A percentile compares a stretch with the other conserved stretches of the same genome.
phyloP scores from a whole-genome alignment of 1,140 invertebrate genomes.

The Zaprionus camerounensis region DNA sequence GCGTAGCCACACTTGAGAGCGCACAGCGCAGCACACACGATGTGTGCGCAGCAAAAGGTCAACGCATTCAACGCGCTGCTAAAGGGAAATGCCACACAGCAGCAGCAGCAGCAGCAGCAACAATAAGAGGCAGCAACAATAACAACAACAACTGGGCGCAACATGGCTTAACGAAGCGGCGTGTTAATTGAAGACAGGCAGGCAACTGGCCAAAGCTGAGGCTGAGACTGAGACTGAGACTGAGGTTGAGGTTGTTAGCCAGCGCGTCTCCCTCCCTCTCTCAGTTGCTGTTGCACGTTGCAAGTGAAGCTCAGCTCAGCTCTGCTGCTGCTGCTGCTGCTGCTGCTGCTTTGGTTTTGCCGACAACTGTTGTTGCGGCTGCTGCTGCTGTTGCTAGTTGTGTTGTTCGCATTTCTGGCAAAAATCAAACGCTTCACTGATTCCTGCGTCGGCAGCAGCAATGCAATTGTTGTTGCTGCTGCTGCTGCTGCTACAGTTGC shows the following conservation, averaged over 20 bases:
- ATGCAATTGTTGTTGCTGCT: slow-evolving; percentile 31
- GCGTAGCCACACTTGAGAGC: slow-evolving; percentile 74
- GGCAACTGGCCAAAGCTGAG: slow-evolving; percentile 44
- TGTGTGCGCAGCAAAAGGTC: slow-evolving; percentile 58
- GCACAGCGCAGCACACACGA: slow-evolving; percentile 30
- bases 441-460: slow-evolving; percentile 60
- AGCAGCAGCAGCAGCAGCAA: slow-evolving; percentile 49
- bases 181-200: slow-evolving; percentile 80
- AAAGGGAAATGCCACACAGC: slow-evolving; percentile 79
- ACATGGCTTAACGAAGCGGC: slow-evolving; percentile 65
- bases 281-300: slow-evolving; percentile 21
- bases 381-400: slow-evolving; percentile 21
- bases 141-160: slow-evolving; percentile 42
- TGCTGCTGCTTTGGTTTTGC: slow-evolving; percentile 28
- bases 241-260: slow-evolving; percentile 41
- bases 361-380: slow-evolving; percentile 18
- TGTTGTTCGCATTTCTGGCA: slow-evolving; percentile 53
- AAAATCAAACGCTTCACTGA: slow-evolving; percentile 79
- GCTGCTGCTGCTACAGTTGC: slow-evolving; percentile 14
- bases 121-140: slow-evolving; percentile 23
- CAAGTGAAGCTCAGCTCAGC: slow-evolving; percentile 21
- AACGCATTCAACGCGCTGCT: slow-evolving; percentile 70
- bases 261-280: slow-evolving; percentile 1
- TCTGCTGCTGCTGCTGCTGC: neutral
- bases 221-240: neutral